Base-by-base conservation (phyloP, 2,113 vertebrate genomes). In the Cottus gobio region DNA sequence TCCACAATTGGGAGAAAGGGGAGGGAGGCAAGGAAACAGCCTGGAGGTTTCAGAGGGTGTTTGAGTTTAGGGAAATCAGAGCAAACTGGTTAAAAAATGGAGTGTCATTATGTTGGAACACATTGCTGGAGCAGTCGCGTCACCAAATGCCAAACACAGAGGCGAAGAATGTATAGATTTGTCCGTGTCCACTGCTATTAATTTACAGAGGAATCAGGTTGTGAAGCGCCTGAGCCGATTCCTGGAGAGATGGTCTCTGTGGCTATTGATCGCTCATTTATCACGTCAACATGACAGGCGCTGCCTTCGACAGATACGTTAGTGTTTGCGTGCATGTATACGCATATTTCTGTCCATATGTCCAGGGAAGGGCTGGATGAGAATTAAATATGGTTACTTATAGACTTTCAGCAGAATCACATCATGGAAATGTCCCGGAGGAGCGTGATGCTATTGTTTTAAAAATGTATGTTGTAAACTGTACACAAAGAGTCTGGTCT, bases 141-240 rank as follows among this genome's bases (percentile, higher is more conserved):
- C 57, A 46, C 56, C 1, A 2, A 62, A 80, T 60, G 71, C 39
- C 34, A 28, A 67, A 64, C 56, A 58, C 31, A 79, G 42, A 44
- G 24, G 28, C 80, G 56, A 79, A 60, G 75, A 67, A 72, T 44
- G 15, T 37, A 81, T 81, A 52, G 15, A 65, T 83, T 34, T 69
- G 46, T 75, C 66, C 1, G 7, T 65, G 72, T 74, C 56, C 36
- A 67, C 62, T 44, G 37, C 31, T 75, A 46, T 75, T 76, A n/a
- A 86, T 85, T 80, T 77, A 87, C 58, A 57, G 39, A 74, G 36
- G 76, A 73, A 85, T 76, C 77, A 84, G 70, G 18, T 68, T 74
- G 60, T 26, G 64, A 67, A 68, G 39, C 5, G 2, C 62, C 39
- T 30, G 34, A 22, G 30, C 48, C 0, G 26, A 74, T 36, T 71